A percentile compares a stretch with the other conserved stretches of the same genome.
Evolutionary conservation across 2,797 vertebrate genomes (phyloP).

Genomic region (Thaleichthys pacificus): DNA sequence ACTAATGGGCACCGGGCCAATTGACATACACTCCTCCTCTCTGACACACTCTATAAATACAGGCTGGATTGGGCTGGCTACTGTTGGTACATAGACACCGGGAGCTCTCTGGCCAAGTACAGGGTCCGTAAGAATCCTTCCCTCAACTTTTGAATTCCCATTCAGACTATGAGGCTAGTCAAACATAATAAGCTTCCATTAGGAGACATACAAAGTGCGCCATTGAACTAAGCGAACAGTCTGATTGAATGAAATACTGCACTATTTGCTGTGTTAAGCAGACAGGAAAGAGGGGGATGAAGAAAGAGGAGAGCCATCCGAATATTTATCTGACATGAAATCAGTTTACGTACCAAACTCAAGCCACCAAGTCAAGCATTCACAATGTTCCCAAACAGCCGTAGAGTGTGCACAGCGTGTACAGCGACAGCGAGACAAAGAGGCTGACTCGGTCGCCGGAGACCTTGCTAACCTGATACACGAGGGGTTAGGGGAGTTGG

Average conservation of each 20-base stretch:
- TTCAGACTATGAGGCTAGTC: constrained; percentile 30
- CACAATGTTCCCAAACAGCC: constrained; percentile 40
- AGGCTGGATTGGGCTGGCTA: constrained; percentile 51
- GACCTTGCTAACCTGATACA: constrained; percentile 56
- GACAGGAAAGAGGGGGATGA: not conserved
- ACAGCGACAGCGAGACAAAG: constrained; percentile 20
- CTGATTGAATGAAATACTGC: constrained; percentile 23
- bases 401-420: constrained; percentile 15
- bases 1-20: constrained; percentile 68
- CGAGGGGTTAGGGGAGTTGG: constrained; percentile 25
- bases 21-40: constrained; percentile 56
- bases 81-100: not conserved
- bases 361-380: constrained; percentile 47
- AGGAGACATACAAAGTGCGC: constrained; percentile 9
- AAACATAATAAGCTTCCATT: constrained; percentile 30
- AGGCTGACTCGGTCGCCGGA: constrained; percentile 40
- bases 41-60: constrained; percentile 71
- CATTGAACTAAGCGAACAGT: constrained; percentile 12
- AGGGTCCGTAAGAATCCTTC: constrained; percentile 32
- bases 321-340: constrained; percentile 64
- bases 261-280: constrained; percentile 31
- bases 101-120: constrained; percentile 16
- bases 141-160: constrained; percentile 41
- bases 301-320: constrained; percentile 31
- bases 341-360: constrained; percentile 62